phyloP scores from a whole-genome alignment of 2,888 invertebrate species.

The Gnatocerus cornutus region DNA sequence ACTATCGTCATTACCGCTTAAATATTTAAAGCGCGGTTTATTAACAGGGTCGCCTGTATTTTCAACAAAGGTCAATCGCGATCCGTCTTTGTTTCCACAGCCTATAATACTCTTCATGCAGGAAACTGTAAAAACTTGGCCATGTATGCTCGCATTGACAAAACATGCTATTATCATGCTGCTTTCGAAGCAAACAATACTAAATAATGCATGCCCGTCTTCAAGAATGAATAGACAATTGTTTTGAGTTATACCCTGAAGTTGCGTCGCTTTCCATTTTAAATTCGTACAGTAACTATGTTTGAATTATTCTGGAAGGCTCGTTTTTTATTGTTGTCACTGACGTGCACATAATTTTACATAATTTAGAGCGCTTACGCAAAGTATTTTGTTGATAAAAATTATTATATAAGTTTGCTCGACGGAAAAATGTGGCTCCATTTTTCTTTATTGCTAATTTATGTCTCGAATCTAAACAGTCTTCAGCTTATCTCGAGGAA shows the following conservation, averaged over 20 bases:
- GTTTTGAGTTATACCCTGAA: slow-evolving; percentile 61
- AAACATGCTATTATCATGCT: slow-evolving; percentile 59
- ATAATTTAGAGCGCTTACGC: slow-evolving; percentile 49
- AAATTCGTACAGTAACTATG: slow-evolving; percentile 54
- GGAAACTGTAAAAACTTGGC: slow-evolving; percentile 44
- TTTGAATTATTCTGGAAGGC: slow-evolving; percentile 56
- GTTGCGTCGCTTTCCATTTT: slow-evolving; percentile 59
- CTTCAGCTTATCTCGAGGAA: slow-evolving; percentile 29
- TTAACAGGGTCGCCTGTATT: slow-evolving; percentile 27
- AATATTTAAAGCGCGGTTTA: slow-evolving; percentile 23
- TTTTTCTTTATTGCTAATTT: slow-evolving; percentile 47
- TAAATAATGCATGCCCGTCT: slow-evolving; percentile 62
- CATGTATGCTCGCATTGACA: slow-evolving; percentile 49
- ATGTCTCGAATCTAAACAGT: slow-evolving; percentile 25
- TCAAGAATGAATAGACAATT: slow-evolving; percentile 62
- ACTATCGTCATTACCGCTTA: slow-evolving; percentile 32
- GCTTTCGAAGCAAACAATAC: slow-evolving; percentile 61
- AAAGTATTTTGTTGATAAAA: slow-evolving; percentile 45
- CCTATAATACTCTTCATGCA: slow-evolving; percentile 35
- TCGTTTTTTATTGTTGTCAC: slow-evolving; percentile 49
- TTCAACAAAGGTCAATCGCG: slow-evolving; percentile 29
- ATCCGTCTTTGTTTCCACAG: slow-evolving; percentile 39
- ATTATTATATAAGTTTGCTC: slow-evolving; percentile 37
- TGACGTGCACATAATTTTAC: slow-evolving; percentile 49
- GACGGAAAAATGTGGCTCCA: slow-evolving; percentile 35